phyloP scores from a whole-genome alignment of 2,113 vertebrate species.

The Paraplagusia blochii region DNA sequence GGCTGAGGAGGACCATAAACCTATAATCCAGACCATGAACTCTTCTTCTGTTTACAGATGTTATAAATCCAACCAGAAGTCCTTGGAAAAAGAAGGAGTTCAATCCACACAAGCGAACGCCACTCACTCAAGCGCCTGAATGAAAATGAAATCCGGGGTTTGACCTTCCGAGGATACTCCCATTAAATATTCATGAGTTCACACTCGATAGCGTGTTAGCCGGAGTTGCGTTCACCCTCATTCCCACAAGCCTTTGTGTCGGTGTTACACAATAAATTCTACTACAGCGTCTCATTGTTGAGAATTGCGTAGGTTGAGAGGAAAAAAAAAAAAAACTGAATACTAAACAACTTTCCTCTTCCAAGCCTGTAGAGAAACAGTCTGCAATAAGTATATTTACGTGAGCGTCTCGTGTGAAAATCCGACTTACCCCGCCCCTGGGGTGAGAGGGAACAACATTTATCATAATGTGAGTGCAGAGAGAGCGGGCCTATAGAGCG shows the following conservation, averaged over 20 bases:
- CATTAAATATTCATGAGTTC: slow-evolving; percentile 58
- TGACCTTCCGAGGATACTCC: slow-evolving; percentile 54
- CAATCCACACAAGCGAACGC: slow-evolving; percentile 16
- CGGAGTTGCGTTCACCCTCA: slow-evolving; percentile 29
- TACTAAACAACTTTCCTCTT: slow-evolving; percentile 26
- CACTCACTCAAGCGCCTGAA: slow-evolving; percentile 19
- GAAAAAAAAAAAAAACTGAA: background rate
- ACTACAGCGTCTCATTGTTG: slow-evolving; percentile 7
- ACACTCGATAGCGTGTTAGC: slow-evolving; percentile 41
- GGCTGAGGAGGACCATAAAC: no score
- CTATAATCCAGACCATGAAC: no score
- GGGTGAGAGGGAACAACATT: slow-evolving; percentile 40
- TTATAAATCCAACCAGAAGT: no score
- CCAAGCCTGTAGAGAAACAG: slow-evolving; percentile 14
- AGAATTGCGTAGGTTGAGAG: slow-evolving; percentile 12
- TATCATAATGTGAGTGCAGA: slow-evolving; percentile 29
- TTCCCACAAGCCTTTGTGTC: slow-evolving; percentile 47
- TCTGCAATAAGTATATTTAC: slow-evolving; percentile 17
- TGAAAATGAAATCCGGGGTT: slow-evolving; percentile 39
- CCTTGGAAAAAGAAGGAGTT: no score
- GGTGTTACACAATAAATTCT: slow-evolving; percentile 28
- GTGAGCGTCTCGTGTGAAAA: slow-evolving; percentile 12
- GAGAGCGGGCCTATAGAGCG: slow-evolving; percentile 34
- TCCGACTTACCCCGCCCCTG: slow-evolving; percentile 11
- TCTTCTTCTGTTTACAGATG: no score